Percentiles rank a stretch among this genome's conserved stretches.
Conservation (phyloP, 30 jellyfish, hydroid and myxozoan genomes). For the Aurelia coerulea region DNA sequence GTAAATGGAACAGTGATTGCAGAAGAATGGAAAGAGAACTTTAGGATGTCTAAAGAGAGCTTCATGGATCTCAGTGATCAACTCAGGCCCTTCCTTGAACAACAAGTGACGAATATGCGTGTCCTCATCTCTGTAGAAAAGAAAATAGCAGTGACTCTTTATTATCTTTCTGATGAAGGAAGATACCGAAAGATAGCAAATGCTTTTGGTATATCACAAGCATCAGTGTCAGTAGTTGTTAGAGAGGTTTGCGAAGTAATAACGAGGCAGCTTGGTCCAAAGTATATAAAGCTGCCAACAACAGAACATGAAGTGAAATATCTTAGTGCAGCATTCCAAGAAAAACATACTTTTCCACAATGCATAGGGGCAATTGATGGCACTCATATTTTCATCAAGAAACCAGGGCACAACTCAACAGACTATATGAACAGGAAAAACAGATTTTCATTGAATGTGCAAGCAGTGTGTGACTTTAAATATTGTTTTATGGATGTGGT, state of each 20-base stretch:
- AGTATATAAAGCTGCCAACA: conserved; percentile 47
- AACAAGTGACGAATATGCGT: no score
- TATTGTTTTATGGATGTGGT: conserved; percentile 23
- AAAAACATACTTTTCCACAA: no score
- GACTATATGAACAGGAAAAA: conserved; percentile 17
- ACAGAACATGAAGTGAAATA: conserved; percentile 15
- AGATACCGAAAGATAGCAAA: conserved; percentile 5
- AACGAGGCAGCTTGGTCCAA: conserved; percentile 10
- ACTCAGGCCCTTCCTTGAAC: no score
- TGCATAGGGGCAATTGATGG: conserved; percentile 35
- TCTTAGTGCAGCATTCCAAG: no score
- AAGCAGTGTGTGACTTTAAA: conserved; percentile 28
- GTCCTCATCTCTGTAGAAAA: no score
- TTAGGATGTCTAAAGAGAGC: no score
- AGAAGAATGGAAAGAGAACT: no score
- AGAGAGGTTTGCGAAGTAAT: conserved; percentile 3
- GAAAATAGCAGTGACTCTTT: conserved; percentile 23
- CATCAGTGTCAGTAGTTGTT: conserved; percentile 18
- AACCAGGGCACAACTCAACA: conserved; percentile 8
- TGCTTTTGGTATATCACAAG: conserved; percentile 37
- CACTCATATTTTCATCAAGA: conserved; percentile 10
- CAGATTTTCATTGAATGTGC: conserved; percentile 17
- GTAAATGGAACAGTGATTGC: neutral
- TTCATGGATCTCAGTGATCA: no score
- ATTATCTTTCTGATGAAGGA: conserved; percentile 38